A percentile compares a stretch with the other conserved stretches of the same genome.
These are phyloP conservation scores for Chrysotoxum bicinctum DNA, from an alignment of 2,888 invertebrate genomes.

Conservation along the genomic window DNA sequence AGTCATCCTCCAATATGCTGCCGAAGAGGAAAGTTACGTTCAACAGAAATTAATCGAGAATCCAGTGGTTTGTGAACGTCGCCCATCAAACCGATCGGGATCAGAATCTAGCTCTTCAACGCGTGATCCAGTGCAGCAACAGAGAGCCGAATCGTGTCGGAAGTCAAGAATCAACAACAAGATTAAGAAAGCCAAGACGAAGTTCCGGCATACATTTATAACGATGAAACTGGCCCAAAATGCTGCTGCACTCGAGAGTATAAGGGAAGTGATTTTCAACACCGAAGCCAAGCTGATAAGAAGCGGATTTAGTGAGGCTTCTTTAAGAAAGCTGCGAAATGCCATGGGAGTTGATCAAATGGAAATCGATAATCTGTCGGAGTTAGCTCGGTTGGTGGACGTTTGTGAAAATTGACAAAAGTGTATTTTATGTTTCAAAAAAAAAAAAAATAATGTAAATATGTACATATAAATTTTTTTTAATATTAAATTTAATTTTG, in stretches of 20 bases:
- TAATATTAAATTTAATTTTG: too few relatives aligned
- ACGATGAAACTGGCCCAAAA: constrained; percentile 76
- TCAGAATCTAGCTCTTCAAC: constrained; percentile 10
- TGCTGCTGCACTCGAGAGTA: constrained; percentile 74
- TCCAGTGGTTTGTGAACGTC: constrained; percentile 77
- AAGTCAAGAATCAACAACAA: constrained; percentile 79
- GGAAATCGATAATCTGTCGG: constrained; percentile 21
- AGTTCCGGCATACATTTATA: constrained; percentile 77
- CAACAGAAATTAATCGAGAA: constrained; percentile 77
- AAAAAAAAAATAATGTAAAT: too few relatives aligned
- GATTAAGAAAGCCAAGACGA: constrained; percentile 77
- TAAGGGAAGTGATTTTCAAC: constrained; percentile 76
- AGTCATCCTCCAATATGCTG: constrained; percentile 75
- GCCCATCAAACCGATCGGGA: constrained; percentile 61
- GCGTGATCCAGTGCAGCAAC: constrained; percentile 36
- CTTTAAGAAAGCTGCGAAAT: constrained; percentile 75
- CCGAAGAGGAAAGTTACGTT: constrained; percentile 77
- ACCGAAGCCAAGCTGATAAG: constrained; percentile 76
- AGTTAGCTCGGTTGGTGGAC: neutral
- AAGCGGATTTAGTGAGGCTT: constrained; percentile 73
- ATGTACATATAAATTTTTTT: too few relatives aligned
- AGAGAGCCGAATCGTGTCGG: constrained; percentile 77
- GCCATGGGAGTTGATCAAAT: constrained; percentile 74
- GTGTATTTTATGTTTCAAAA: too few relatives aligned
- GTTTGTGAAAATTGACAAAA: neutral